Evolutionary conservation across 2,113 vertebrate species (phyloP).

Genomic region (Oreochromis niloticus): DNA sequence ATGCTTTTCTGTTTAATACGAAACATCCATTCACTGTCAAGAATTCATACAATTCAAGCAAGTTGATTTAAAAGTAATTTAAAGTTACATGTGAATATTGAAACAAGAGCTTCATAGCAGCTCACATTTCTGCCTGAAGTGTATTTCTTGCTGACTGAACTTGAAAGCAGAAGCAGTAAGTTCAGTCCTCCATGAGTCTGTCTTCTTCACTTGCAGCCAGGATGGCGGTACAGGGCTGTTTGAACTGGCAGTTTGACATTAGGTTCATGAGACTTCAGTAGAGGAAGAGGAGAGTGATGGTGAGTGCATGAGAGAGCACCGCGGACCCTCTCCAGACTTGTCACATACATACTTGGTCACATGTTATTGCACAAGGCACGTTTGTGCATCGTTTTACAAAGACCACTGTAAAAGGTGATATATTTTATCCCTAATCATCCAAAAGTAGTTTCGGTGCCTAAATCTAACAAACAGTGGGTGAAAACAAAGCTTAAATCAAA

Average conservation of each 20-base stretch:
- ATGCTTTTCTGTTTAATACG: background rate
- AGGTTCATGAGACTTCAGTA: background rate
- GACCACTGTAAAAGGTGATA: accelerated
- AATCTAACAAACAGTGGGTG: background rate
- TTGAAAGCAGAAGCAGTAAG: background rate
- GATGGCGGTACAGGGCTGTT: background rate
- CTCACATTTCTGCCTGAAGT: background rate
- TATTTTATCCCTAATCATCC: accelerated
- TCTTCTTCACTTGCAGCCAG: background rate
- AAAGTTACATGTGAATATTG: background rate
- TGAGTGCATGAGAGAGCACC: background rate
- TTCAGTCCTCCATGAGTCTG: background rate
- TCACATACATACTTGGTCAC: background rate
- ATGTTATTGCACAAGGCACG: background rate
- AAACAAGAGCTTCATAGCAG: background rate
- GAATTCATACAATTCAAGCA: background rate
- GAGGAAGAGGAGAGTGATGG: background rate
- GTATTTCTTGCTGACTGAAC: background rate
- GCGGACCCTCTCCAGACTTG: background rate
- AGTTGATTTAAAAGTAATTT: background rate
- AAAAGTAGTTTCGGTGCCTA: background rate
- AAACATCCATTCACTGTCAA: background rate
- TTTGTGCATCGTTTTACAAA: background rate
- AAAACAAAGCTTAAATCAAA: background rate
- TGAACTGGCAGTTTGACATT: background rate